Conservation (phyloP, 2,888 invertebrate genomes). For the Clitarchus hookeri region DNA sequence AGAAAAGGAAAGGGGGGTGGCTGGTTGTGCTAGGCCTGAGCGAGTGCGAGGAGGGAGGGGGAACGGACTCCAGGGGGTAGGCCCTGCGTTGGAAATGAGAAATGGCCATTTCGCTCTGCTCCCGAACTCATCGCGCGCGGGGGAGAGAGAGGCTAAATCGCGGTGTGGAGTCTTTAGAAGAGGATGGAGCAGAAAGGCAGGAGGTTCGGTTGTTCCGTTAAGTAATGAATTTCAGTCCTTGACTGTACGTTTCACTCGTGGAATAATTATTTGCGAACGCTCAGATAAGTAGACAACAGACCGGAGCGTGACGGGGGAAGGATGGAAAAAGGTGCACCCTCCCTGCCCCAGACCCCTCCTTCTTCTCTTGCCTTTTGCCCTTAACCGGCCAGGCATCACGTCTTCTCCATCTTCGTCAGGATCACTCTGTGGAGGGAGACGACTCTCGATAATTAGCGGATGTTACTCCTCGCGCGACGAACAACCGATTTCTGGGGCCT, state of each 20-base stretch:
- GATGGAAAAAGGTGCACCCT: background rate
- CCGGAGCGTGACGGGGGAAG: background rate
- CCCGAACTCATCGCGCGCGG: background rate
- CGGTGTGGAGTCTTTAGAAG: background rate
- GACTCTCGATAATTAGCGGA: too few relatives aligned
- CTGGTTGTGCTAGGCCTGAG: background rate
- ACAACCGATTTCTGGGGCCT: too few relatives aligned
- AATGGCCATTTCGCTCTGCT: constrained; percentile 21
- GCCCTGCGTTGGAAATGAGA: constrained; percentile 21
- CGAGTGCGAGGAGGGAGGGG: background rate
- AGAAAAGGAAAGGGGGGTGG: background rate
- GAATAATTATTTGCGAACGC: constrained; percentile 1
- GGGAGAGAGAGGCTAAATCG: background rate
- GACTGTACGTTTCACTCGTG: constrained; percentile 10
- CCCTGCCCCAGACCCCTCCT: background rate
- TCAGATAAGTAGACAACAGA: background rate
- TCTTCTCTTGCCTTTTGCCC: too few relatives aligned
- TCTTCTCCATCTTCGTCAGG: background rate
- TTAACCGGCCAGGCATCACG: background rate
- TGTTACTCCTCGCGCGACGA: too few relatives aligned
- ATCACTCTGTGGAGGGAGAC: too few relatives aligned
- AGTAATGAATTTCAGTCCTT: constrained; percentile 26
- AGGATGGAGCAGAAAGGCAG: constrained; percentile 3
- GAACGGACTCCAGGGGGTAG: constrained; percentile 15
- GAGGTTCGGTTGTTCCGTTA: constrained; percentile 18